phyloP scores from a whole-genome alignment of 2,113 vertebrate genomes.

The Daboia siamensis region DNA sequence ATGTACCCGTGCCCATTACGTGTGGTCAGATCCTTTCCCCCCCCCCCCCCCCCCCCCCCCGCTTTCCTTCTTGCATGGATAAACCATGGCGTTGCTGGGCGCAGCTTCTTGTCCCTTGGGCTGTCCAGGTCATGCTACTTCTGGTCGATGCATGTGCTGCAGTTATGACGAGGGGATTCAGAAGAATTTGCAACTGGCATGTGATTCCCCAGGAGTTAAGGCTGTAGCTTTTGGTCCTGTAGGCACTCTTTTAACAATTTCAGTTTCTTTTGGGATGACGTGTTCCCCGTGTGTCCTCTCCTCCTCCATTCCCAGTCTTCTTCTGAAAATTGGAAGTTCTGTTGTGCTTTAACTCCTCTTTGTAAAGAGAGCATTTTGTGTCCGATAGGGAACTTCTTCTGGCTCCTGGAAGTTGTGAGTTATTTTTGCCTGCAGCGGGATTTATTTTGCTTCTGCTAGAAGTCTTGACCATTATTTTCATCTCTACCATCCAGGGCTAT shows the following conservation, averaged over 20 bases:
- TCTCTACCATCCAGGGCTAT: constrained; percentile 40
- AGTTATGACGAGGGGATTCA: neutral
- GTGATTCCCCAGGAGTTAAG: neutral
- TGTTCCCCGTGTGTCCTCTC: neutral
- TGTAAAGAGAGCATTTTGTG: neutral
- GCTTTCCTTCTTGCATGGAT: constrained; percentile 65
- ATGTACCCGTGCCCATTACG: constrained; percentile 50
- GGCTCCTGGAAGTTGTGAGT: neutral
- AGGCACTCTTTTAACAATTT: neutral
- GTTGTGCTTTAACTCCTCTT: neutral
- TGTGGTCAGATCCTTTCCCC: constrained; percentile 56
- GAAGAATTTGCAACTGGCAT: neutral
- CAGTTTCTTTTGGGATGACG: neutral
- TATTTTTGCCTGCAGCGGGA: neutral
- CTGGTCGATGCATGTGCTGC: constrained; percentile 47
- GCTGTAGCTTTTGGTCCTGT: neutral
- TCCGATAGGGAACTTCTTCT: neutral
- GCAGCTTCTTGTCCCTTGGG: constrained; percentile 56
- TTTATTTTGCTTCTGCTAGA: neutral
- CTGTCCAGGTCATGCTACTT: constrained; percentile 50
- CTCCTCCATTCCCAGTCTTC: neutral
- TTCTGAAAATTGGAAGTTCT: neutral
- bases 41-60: constrained; percentile 16
- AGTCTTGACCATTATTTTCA: constrained; percentile 31
- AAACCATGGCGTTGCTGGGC: constrained; percentile 56